Evolutionary conservation across 2,113 vertebrate genomes (phyloP).

Genomic region (Prochilodus magdalenae): DNA sequence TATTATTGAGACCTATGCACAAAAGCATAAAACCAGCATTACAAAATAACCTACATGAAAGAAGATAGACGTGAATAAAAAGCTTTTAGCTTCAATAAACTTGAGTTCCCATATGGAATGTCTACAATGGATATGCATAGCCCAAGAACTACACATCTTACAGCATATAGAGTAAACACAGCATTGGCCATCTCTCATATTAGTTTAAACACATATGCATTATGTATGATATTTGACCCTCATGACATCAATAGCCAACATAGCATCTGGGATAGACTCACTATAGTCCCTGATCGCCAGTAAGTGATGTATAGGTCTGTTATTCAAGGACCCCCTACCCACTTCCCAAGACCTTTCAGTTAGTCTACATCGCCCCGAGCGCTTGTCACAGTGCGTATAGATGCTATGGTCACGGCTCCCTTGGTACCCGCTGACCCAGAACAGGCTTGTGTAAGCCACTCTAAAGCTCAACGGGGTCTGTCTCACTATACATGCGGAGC

Average conservation of each 20-base stretch:
- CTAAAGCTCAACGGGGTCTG: conserved; percentile 25
- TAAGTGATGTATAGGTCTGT: conserved; percentile 23
- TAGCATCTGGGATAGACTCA: neutral
- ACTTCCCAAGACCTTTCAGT: conserved; percentile 29
- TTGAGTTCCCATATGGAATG: too few species aligned
- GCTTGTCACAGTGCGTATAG: conserved; percentile 22
- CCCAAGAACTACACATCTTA: too few species aligned
- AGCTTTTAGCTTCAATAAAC: too few species aligned
- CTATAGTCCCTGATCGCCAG: neutral
- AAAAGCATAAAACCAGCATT: too few species aligned
- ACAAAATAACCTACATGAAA: too few species aligned
- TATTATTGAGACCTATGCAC: too few species aligned
- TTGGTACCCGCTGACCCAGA: conserved; percentile 36
- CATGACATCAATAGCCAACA: neutral
- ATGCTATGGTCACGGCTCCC: conserved; percentile 35
- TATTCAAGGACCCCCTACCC: neutral
- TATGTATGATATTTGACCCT: neutral
- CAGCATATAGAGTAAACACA: too few species aligned
- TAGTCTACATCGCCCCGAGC: conserved; percentile 19
- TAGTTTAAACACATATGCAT: too few species aligned
- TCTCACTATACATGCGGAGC: conserved; percentile 20
- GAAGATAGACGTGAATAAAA: too few species aligned
- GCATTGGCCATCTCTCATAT: too few species aligned
- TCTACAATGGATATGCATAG: too few species aligned
- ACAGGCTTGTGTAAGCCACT: conserved; percentile 42